Conservation (phyloP, 1,140 invertebrate genomes). For the Drosophila hydei region DNA sequence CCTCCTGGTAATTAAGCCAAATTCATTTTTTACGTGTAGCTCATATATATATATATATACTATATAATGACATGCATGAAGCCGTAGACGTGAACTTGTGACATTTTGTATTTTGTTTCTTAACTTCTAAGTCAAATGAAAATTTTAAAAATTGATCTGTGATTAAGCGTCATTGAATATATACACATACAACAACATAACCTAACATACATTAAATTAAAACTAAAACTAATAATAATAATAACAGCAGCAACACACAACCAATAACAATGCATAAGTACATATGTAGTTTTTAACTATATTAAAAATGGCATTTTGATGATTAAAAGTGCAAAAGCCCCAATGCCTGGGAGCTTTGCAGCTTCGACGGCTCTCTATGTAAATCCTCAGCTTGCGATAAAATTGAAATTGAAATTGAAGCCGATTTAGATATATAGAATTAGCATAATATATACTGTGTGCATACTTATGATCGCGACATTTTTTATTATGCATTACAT, state of each 20-base stretch:
- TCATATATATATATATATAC: conserved; percentile 22
- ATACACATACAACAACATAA: conserved; percentile 38
- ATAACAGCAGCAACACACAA: conserved; percentile 31
- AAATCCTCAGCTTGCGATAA: conserved; percentile 42
- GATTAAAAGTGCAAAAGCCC: conserved; percentile 45
- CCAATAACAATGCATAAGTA: conserved; percentile 33
- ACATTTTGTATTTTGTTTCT: conserved; percentile 69
- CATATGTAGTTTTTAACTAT: conserved; percentile 24
- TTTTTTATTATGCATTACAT: conserved; percentile 75
- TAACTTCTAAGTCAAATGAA: conserved; percentile 81
- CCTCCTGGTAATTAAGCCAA: conserved; percentile 40
- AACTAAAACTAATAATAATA: conserved; percentile 15
- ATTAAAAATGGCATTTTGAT: conserved; percentile 57
- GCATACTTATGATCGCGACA: conserved; percentile 72
- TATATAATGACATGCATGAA: conserved; percentile 6
- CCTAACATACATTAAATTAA: conserved; percentile 32
- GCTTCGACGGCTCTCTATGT: conserved; percentile 35
- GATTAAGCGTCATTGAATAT: conserved; percentile 82
- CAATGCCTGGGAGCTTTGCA: conserved; percentile 24
- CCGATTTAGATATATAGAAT: conserved; percentile 64
- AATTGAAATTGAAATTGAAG: conserved; percentile 29
- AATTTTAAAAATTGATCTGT: conserved; percentile 81
- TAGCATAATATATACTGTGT: conserved; percentile 53
- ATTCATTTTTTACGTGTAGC: conserved; percentile 44
- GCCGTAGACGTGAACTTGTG: conserved; percentile 33